Base-by-base conservation (phyloP, 2,888 invertebrate genomes). In the Folsomia candida region DNA sequence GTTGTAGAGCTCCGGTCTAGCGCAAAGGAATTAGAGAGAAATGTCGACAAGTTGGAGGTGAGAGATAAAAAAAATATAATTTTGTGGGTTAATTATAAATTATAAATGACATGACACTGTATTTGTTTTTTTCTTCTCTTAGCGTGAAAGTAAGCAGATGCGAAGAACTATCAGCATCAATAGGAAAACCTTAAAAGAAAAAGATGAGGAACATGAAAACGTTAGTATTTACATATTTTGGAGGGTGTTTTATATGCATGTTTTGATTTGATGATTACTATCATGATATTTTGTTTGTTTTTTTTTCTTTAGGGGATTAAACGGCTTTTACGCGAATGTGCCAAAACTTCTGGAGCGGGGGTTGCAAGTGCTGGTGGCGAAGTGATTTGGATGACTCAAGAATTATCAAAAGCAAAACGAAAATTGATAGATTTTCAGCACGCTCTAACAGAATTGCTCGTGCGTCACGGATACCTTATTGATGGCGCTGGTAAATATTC, bases 1-100 rank as follows among this genome's bases (percentile, higher is more conserved):
- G 92, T 94, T 66, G 89, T 91, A 47, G 91, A 91, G 81, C 82
- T 93, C 70, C 87, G 91, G 9, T 90, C 92, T 66, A 89, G 89
- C 0, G 90, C 91, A 24, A 87, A 88, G 6, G 89, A 90, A 76
- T 83, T 93, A 54, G 93, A 93, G 81, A 86, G 91, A 64, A 90
- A 92, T 78, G 87, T 90, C 68, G 83, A 83, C 68, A 85, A 85
- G 77, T 74, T 81, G 28, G 83, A 83, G 79, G 82, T 83, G 27
- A 28, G 54, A 14, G 54, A 20, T 54, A 14, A 4, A 54, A 22
- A 20, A n/a, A n/a, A n/a, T n/a, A 9, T 29, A 25, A 26, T 9
- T 26, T 60, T 60, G 60, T n/a, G n/a, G n/a, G n/a, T n/a, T n/a
- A 47, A 11, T 47, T 47, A 47, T 11, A 18, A 47, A 11, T 47